Base-by-base conservation (phyloP, 2,888 invertebrate genomes). In the Scelioninae gen. 2 region DNA sequence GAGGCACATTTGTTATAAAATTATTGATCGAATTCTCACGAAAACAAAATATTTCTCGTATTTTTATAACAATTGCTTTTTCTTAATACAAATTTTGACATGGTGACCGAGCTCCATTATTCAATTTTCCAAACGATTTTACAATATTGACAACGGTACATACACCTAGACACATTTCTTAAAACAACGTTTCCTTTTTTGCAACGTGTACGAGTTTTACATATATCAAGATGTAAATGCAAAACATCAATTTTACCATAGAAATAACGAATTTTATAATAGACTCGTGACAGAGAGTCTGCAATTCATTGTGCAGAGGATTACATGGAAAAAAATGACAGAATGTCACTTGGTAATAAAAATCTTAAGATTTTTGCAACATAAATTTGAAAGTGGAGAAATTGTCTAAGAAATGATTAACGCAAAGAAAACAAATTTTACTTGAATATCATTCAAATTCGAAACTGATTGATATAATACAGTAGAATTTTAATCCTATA, bases 51-150 rank as follows among this genome's bases (percentile, higher is more conserved):
- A 60, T 41, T 61, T 50, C 39, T 61, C 61, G 41, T 41, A 61
- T 61, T 61, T 61, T 61, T 61, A 61, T 61, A 61, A 50, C 50
- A 25, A 52, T 63, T 63, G 19, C 61, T 63, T 63, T 63, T 41
- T 31, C 50, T 63, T 41, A 55, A 28, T 41, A 25, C 7, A 28
- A 41, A 48, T 11, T 48, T 39, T 60, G 45, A n/a, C 45, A 46
- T 60, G 18, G 13, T 7, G 18, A 33, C 16, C 37, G 19, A 37
- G 13, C 22, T 25, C 25, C 22, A 28, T 41, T 31, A 25, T 52
- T 18, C 52, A 63, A 31, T 9, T 13, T 35, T 45, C 28, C 33
- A 58, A 9, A 50, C 63, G n/a, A 61, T 63, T 33, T 31, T 52
- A 41, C 61, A 46, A 11, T 5, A 19, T 46, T 46, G 2, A 1